Evolutionary conservation across 2,797 vertebrate genomes (phyloP).

Genomic region (Pipistrellus kuhlii): DNA sequence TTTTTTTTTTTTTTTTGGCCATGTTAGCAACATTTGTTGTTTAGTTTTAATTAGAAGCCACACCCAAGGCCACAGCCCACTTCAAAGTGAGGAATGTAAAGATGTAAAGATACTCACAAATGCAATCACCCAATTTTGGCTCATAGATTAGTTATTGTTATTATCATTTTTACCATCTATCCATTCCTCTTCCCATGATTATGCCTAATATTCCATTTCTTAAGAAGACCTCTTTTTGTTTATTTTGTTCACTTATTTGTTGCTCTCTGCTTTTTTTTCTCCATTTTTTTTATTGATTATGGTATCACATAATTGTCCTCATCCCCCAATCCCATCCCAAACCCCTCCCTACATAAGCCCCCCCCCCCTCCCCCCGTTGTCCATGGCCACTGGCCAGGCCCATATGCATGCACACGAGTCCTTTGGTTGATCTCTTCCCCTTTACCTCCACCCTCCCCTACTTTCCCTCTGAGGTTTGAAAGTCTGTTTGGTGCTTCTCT

Average conservation of each 20-base stretch:
- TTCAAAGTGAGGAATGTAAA: not conserved
- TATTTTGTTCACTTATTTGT: not conserved
- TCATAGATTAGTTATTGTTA: not conserved
- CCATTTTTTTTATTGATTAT: no score
- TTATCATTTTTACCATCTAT: not conserved
- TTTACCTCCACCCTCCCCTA: no score
- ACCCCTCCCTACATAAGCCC: no score
- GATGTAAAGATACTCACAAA: not conserved
- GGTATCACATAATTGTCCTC: no score
- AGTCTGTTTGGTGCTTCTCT: no score
- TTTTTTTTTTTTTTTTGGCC: not conserved
- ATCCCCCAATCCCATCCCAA: no score
- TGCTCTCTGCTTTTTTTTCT: not conserved
- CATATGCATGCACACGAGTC: no score
- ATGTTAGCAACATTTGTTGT: constrained; percentile 22
- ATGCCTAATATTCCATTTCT: not conserved
- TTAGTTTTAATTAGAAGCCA: constrained; percentile 38
- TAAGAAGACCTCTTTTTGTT: not conserved
- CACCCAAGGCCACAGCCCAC: not conserved
- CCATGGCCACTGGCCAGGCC: no score
- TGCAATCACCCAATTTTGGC: not conserved
- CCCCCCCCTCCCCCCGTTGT: no score
- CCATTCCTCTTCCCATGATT: not conserved
- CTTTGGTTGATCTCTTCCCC: no score
- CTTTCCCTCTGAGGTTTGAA: no score